Evolutionary conservation across 2,113 vertebrate genomes (phyloP).

Genomic region (Cynocephalus volans): DNA sequence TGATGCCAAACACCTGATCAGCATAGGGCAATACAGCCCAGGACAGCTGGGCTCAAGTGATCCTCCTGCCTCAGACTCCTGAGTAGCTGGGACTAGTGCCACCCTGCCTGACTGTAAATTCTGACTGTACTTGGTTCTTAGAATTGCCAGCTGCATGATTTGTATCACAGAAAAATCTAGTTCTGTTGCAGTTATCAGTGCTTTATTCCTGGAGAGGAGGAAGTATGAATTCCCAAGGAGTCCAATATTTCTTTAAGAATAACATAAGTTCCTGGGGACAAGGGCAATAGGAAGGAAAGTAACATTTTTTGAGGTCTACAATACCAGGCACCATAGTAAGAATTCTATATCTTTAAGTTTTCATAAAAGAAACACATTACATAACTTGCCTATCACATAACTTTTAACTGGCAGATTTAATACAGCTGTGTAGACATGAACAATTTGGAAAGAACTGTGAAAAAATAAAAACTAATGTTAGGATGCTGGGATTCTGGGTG

Average conservation of each 20-base stretch:
- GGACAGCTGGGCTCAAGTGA: too few species aligned
- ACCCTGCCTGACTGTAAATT: too few species aligned
- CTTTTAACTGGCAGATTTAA: background rate
- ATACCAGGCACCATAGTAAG: background rate
- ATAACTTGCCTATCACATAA: background rate
- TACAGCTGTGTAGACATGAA: background rate
- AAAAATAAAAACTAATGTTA: conserved; percentile 26
- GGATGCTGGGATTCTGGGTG: background rate
- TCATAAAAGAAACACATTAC: background rate
- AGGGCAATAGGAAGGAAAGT: background rate
- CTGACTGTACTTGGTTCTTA: background rate
- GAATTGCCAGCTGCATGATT: background rate
- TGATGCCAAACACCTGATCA: too few species aligned
- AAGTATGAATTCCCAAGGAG: background rate
- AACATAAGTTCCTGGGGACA: background rate
- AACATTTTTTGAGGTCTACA: background rate
- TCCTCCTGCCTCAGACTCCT: too few species aligned
- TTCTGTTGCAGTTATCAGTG: background rate
- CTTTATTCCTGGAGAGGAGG: background rate
- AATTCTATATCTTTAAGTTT: background rate
- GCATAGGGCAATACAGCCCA: too few species aligned
- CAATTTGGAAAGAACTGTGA: background rate
- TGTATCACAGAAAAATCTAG: background rate
- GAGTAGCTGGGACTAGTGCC: too few species aligned
- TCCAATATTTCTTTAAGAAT: background rate